These are phyloP conservation scores for Trissoscelio sp. DNA, from an alignment of 2,888 invertebrate species.

Conservation along the genomic window DNA sequence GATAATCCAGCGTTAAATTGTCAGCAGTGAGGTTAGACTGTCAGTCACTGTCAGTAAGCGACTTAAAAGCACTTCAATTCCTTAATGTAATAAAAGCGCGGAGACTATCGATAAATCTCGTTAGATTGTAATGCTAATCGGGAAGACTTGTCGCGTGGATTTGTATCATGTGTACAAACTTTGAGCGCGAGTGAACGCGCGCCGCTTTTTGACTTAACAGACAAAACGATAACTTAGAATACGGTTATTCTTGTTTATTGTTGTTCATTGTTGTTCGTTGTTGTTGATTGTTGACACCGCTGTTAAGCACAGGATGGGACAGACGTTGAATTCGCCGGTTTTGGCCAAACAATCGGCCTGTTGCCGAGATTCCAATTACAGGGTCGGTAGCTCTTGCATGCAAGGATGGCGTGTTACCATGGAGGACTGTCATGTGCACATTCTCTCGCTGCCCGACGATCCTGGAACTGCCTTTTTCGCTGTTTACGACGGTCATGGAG, in stretches of 20 bases:
- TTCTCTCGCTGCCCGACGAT: slow-evolving; percentile 96
- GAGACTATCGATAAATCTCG: slow-evolving; percentile 27
- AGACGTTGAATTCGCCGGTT: slow-evolving; percentile 98
- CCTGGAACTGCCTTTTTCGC: slow-evolving; percentile 97
- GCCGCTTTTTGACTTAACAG: slow-evolving; percentile 1
- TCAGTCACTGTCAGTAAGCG: neutral
- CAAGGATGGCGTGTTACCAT: slow-evolving; percentile 99
- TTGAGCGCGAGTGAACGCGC: neutral
- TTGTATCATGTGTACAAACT: slow-evolving; percentile 39
- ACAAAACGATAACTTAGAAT: too few relatives aligned
- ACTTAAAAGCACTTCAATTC: slow-evolving; percentile 28
- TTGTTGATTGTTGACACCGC: too few relatives aligned
- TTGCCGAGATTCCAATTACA: slow-evolving; percentile 88
- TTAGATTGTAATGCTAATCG: slow-evolving; percentile 43
- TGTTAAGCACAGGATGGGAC: slow-evolving; percentile 93
- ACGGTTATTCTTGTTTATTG: too few relatives aligned
- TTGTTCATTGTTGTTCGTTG: too few relatives aligned
- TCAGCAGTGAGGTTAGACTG: slow-evolving; percentile 48
- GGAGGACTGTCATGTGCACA: slow-evolving; percentile 99
- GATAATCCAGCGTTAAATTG: too few relatives aligned
- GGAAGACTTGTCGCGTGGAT: slow-evolving; percentile 26
- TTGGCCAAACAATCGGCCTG: slow-evolving; percentile 94
- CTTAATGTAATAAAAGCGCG: slow-evolving; percentile 47
- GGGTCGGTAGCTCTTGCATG: slow-evolving; percentile 99
- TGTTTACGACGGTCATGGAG: slow-evolving; percentile 98